Evolutionary conservation across 2,113 vertebrate species (phyloP), one percentile per base, ranked within the genome.

Genomic region (Pardalotus punctatus): DNA sequence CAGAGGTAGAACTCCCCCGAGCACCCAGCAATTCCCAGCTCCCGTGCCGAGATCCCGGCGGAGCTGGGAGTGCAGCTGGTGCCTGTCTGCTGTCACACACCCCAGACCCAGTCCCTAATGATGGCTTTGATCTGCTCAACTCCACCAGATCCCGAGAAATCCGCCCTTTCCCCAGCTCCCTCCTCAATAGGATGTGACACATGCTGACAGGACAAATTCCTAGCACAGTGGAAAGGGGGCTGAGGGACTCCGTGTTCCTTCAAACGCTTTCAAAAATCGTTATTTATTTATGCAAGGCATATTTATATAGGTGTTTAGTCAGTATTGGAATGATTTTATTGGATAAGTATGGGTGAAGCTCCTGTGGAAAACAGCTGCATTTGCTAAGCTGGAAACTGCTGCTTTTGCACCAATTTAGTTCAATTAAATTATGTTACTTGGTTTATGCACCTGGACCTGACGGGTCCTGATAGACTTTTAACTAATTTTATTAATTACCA

Each of bases 401-500:
- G 71, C 24, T 88, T 65, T 47, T 51, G 62, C 40, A 18, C 5
- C 88, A 47, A 51, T 66, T 90, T 36, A 74, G 65, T 81, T 71
- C 69, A 93, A 90, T 82, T 93, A 91, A 85, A 78, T 31, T 31
- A 18, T 12, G 21, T 38, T 31, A 40, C 47, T 85, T 4, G 6
- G 16, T 67, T 77, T 60, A 36, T 23, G 79, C 67, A 93, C 67
- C 94, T 83, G 80, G 35, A 77, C 67, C 67, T 81, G 92, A 93
- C 4, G 2, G 79, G 36, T 60, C 65, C 90, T 78, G 71, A 96
- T 33, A 60, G 67, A 69, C 35, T 92, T 73, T 81, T 47, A 81
- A 71, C 22, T 95, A 67, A 96, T 95, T 94, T 66, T 77, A 86
- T 74, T 95, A 96, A 94, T 96, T 86, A 76, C 33, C 40, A 76